phyloP scores from a whole-genome alignment of 2,888 invertebrate species.

The Tricholauxania praeusta region DNA sequence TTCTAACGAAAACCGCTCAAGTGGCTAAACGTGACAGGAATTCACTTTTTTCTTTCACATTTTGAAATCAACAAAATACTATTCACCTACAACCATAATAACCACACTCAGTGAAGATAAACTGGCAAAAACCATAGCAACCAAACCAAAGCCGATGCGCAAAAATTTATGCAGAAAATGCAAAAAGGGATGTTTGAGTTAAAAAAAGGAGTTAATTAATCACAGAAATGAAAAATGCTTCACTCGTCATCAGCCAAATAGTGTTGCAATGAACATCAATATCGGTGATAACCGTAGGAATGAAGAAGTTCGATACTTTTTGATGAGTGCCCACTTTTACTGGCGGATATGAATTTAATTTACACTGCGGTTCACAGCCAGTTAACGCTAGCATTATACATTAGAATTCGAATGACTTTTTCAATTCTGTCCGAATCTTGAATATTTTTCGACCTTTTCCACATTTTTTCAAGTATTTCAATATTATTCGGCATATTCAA shows the following conservation, averaged over 20 bases:
- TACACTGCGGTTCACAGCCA: too few relatives aligned
- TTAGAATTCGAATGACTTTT: too few relatives aligned
- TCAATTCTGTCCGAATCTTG: too few relatives aligned
- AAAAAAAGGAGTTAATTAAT: background rate
- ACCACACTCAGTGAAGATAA: too few relatives aligned
- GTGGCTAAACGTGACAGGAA: slow-evolving; percentile 30
- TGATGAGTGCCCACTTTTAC: background rate
- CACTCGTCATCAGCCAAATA: background rate
- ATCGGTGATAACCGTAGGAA: too few relatives aligned
- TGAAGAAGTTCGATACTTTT: too few relatives aligned
- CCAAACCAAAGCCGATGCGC: slow-evolving; percentile 1
- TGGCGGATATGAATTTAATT: background rate
- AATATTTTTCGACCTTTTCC: too few relatives aligned
- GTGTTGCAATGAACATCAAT: too few relatives aligned
- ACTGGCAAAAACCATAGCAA: background rate
- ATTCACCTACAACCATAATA: too few relatives aligned
- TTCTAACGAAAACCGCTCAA: slow-evolving; percentile 22
- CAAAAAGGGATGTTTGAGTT: background rate
- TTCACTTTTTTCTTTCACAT: background rate
- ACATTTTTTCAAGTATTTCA: too few relatives aligned
- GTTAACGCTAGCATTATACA: background rate
- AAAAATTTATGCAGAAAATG: slow-evolving; percentile 14
- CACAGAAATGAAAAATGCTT: background rate
- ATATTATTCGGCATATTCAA: too few relatives aligned
- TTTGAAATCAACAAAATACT: too few relatives aligned